Evolutionary conservation across 1,140 invertebrate species (phyloP), one percentile per base, ranked within the genome.

Genomic region (Heliothis subflexa): DNA sequence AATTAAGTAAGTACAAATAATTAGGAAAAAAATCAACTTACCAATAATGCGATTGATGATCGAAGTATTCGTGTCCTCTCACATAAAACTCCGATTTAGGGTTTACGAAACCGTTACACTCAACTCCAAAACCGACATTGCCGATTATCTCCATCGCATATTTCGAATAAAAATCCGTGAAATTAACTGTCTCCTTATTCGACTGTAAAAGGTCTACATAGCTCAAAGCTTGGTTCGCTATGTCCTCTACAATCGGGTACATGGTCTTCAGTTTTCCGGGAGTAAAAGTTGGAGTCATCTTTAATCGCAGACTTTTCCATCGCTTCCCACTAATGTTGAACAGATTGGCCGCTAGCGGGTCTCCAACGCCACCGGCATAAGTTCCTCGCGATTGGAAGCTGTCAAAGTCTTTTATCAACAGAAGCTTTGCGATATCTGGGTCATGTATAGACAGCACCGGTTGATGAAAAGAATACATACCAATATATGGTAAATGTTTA

Each of bases 71-170:
- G 75, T 93, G 83, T 52, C 88, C 90, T 59, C 84, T 81, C 62
- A 89, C 62, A 79, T 85, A 86, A 74, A 97, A 96, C 85, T 95
- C 94, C 0, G 95, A 93, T 28, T 96, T 86, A 0, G 95, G 88
- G 84, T 96, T 91, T 68, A 91, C 87, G 13, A 96, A 92, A 10
- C 96, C 94, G 64, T 96, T 95, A 78, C 95, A 95, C 16, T 96
- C 94, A 4, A 97, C 92, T 0, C 96, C 96, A 85, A 96, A 96
- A 10, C 95, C 96, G 49, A 96, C 95, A 28, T 92, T 95, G 0
- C 95, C 96, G 18, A 97, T 96, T 0, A 96, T 95, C 87, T 97
- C 96, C 54, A 96, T 96, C 0, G 96, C 95, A 81, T 95, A 97
- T 62, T 95, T 94, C 0, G 95, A 95, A 61, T 96, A 95, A 2